These are phyloP conservation scores for Thryonomys swinderianus DNA, from an alignment of 2,113 vertebrate species.

Conservation along the genomic window DNA sequence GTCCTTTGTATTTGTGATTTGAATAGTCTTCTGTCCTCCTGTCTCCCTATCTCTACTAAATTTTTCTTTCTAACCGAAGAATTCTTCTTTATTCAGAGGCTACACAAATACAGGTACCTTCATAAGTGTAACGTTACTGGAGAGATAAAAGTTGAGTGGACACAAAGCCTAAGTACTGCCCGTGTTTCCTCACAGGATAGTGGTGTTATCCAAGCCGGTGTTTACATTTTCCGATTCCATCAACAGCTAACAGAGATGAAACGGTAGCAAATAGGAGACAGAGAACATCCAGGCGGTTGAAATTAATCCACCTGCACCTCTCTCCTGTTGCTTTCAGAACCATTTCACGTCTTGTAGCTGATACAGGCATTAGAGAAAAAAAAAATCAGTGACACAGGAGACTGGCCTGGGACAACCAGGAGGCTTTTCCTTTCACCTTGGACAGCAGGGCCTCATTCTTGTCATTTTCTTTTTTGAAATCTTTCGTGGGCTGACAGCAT, in stretches of 20 bases:
- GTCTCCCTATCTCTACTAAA: not conserved
- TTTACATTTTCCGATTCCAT: not conserved
- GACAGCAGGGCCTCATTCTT: conserved; percentile 96
- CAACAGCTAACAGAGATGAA: conserved; percentile 62
- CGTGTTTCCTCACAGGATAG: not conserved
- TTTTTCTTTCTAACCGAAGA: conserved; percentile 42
- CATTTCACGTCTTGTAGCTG: conserved; percentile 71
- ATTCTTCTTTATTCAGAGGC: conserved; percentile 74
- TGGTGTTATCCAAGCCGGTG: not conserved
- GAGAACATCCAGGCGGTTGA: conserved; percentile 68
- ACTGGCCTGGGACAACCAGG: conserved; percentile 76
- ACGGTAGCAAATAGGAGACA: conserved; percentile 69
- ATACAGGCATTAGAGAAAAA: not conserved
- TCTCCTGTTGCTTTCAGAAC: conserved; percentile 62
- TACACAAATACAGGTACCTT: conserved; percentile 58
- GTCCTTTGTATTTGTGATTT: not conserved
- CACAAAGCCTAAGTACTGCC: not conserved
- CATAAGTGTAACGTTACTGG: conserved; percentile 40
- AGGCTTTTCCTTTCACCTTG: conserved; percentile 91
- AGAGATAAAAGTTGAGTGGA: conserved; percentile 9
- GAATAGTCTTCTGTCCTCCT: not conserved
- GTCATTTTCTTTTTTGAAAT: conserved; percentile 93
- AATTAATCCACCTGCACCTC: conserved; percentile 65
- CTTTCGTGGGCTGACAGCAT: conserved; percentile 99
- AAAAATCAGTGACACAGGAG: conserved; percentile 37